Base-by-base conservation (phyloP, 2,888 invertebrate genomes). In the Brachynemurus nebulosus region DNA sequence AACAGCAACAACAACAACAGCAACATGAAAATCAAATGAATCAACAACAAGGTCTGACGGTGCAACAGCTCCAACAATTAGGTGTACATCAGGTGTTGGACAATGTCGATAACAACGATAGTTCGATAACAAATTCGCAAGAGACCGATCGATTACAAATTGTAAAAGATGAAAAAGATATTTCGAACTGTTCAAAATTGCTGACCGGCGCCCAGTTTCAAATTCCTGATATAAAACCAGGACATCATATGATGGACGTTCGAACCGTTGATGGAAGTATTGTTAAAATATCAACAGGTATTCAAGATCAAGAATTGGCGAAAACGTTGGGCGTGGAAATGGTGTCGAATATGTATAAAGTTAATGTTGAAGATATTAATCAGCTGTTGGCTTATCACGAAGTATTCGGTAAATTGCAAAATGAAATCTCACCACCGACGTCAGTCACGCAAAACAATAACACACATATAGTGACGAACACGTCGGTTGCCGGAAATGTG, bases 341-440 rank as follows among this genome's bases (percentile, higher is more conserved):
- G 69, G 78, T 86, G 51, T 81, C 86, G 61, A 82, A 80, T 58
- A 81, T 82, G 78, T 82, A 81, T 59, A 82, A 82, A 67, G 78
- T 78, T 47, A 50, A 85, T 59, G 85, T 86, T 6, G 88, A 88
- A 60, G 88, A 88, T 57, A 73, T 88, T 44, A 86, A 86, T 52
- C 86, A 86, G 57, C 65, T 88, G 52, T 67, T 88, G 50, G 85
- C 86, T 33, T 88, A 88, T 64, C 88, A 88, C 59, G 88, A 88
- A 64, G 86, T 88, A 36, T 88, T 81, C 59, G 81, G 80, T 20
- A 80, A 80, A 57, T 63, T 81, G 47, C 78, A 76, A 53, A 69
- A 68, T 50, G 71, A 71, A 53, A 66, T 70, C 44, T 67, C 69
- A 42, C 67, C 69, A 46, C 68, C 69, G 39, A 61, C 63, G 12